Conservation (phyloP, 2,888 invertebrate genomes). For the Chrysolina haemoptera region DNA sequence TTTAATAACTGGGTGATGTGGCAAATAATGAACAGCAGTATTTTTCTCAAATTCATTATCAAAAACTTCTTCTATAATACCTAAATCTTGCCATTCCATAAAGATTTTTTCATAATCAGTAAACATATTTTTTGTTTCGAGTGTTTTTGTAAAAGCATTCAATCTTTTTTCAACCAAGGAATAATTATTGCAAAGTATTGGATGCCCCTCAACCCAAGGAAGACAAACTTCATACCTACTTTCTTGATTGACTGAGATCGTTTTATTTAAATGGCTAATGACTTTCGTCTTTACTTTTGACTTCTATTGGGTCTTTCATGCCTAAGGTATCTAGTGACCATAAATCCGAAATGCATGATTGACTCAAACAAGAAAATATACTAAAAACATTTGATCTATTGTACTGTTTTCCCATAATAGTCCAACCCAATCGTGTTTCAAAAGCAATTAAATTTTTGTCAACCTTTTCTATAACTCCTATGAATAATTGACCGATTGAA, state of each 20-base stretch:
- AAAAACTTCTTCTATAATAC: not conserved
- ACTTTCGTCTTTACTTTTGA: not conserved
- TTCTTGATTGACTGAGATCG: not conserved
- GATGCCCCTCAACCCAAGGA: not conserved
- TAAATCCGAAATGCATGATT: too few species aligned
- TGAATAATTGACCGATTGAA: too few species aligned
- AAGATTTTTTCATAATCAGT: not conserved
- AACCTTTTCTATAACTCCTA: too few species aligned
- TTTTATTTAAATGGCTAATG: not conserved
- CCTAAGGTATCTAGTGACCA: too few species aligned
- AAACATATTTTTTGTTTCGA: not conserved
- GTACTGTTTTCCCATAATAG: too few species aligned
- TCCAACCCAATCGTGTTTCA: too few species aligned
- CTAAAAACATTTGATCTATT: too few species aligned
- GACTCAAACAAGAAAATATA: too few species aligned
- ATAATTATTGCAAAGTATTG: not conserved
- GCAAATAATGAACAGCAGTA: conserved; percentile 39
- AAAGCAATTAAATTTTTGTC: too few species aligned
- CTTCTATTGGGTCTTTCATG: not conserved
- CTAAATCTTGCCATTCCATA: not conserved
- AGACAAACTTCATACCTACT: not conserved
- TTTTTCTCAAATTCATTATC: conserved; percentile 35
- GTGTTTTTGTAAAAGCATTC: not conserved
- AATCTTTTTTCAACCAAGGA: not conserved
- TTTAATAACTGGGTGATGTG: conserved; percentile 35